phyloP scores from a whole-genome alignment of 92 coral and sea anemone species.

The Nematostella vectensis region DNA sequence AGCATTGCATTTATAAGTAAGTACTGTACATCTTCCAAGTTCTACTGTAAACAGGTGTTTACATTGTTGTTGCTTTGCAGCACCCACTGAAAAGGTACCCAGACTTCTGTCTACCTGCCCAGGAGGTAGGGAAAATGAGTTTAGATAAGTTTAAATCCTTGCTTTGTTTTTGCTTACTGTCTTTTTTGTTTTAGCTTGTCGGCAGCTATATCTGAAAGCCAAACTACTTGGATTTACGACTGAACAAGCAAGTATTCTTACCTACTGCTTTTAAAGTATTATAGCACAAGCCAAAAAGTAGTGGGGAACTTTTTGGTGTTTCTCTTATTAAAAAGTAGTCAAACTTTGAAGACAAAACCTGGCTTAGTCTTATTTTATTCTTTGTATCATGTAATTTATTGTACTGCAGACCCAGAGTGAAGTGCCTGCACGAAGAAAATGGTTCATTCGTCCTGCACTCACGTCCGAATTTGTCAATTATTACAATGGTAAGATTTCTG shows the following conservation, averaged over 20 bases:
- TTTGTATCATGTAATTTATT: neutral
- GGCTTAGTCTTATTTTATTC: too few species aligned
- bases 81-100: slow-evolving; percentile 84
- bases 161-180: neutral
- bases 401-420: slow-evolving; percentile 59
- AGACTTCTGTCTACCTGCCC: slow-evolving; percentile 77
- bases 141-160: neutral
- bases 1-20: too few species aligned
- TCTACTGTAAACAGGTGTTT: too few species aligned
- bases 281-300: too few species aligned
- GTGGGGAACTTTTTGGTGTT: too few species aligned
- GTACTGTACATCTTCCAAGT: too few species aligned
- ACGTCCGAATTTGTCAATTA: slow-evolving; percentile 94
- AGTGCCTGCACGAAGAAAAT: slow-evolving; percentile 82
- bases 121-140: slow-evolving; percentile 79
- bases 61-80: too few species aligned
- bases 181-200: slow-evolving; percentile 60
- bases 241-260: slow-evolving; percentile 51
- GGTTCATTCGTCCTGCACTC: slow-evolving; percentile 90
- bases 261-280: too few species aligned
- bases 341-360: too few species aligned
- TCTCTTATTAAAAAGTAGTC: too few species aligned
- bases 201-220: slow-evolving; percentile 91
- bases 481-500: slow-evolving; percentile 69
- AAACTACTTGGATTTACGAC: slow-evolving; percentile 79